These are phyloP conservation scores for Cantharis lateralis DNA, from an alignment of 2,888 invertebrate species.

Conservation along the genomic window DNA sequence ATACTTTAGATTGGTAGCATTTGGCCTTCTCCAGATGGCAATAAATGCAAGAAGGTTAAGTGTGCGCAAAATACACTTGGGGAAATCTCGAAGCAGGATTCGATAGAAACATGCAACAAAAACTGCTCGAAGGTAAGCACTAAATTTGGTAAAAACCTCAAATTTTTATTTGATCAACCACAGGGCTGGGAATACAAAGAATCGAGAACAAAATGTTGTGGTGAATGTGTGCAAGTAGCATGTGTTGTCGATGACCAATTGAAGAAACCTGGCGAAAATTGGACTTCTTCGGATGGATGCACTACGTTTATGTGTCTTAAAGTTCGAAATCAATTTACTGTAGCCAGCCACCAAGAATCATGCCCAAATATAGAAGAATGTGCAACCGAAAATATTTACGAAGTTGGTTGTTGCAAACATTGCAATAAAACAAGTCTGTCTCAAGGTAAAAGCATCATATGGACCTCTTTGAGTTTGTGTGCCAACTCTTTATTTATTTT, in stretches of 20 bases:
- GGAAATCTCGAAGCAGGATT: slow-evolving; percentile 60
- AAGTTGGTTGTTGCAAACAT: slow-evolving; percentile 70
- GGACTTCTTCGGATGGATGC: slow-evolving; percentile 68
- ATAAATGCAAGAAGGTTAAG: slow-evolving; percentile 62
- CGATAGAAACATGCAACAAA: slow-evolving; percentile 60
- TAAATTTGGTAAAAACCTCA: not conserved
- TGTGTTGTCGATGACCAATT: slow-evolving; percentile 62
- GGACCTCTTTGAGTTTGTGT: not conserved
- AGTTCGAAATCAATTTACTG: slow-evolving; percentile 56
- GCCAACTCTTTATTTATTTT: not conserved
- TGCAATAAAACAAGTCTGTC: slow-evolving; percentile 62
- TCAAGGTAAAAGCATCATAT: slow-evolving; percentile 52
- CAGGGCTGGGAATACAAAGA: slow-evolving; percentile 66
- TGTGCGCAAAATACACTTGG: slow-evolving; percentile 58
- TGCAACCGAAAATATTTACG: slow-evolving; percentile 64
- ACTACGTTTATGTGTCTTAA: slow-evolving; percentile 63
- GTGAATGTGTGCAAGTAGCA: slow-evolving; percentile 65
- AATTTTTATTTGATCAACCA: slow-evolving; percentile 17
- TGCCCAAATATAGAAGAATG: slow-evolving; percentile 67
- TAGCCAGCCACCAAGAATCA: slow-evolving; percentile 51
- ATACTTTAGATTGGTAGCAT: slow-evolving; percentile 58
- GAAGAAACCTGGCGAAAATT: slow-evolving; percentile 59
- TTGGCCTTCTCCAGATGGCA: slow-evolving; percentile 61
- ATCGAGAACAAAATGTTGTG: slow-evolving; percentile 63
- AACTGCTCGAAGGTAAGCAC: slow-evolving; percentile 53